A percentile compares a stretch with the other conserved stretches of the same genome.
These are phyloP conservation scores for Hydraecia micacea DNA, from an alignment of 2,888 invertebrate genomes.

Conservation along the genomic window DNA sequence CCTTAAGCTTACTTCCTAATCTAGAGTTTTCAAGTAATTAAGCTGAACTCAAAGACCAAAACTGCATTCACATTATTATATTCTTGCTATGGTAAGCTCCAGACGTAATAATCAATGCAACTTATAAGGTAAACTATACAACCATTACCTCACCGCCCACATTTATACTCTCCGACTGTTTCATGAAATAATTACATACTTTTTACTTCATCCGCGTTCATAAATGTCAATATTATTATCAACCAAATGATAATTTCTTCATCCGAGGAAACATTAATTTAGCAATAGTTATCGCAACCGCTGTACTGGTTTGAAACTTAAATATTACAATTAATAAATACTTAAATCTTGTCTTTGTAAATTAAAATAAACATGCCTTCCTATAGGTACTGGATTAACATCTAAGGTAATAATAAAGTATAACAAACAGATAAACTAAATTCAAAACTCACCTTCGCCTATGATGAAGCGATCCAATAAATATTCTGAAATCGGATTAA, in stretches of 20 bases:
- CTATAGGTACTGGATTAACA: constrained; percentile 5
- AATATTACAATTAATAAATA: constrained; percentile 35
- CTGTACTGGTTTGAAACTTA: constrained; percentile 45
- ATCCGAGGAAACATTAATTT: constrained; percentile 52
- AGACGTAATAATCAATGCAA: constrained; percentile 49
- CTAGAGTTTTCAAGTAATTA: background rate
- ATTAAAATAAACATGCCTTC: background rate
- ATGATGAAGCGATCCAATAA: constrained; percentile 87
- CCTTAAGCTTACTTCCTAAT: constrained; percentile 1
- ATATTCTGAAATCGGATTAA: constrained; percentile 86
- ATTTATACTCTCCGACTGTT: constrained; percentile 53
- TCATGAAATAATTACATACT: constrained; percentile 61
- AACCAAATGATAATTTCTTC: constrained; percentile 60
- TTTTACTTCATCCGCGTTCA: constrained; percentile 61
- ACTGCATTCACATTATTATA: constrained; percentile 16
- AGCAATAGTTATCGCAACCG: constrained; percentile 55
- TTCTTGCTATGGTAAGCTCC: constrained; percentile 39
- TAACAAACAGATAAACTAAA: constrained; percentile 42
- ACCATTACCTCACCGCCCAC: constrained; percentile 66
- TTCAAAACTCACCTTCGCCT: constrained; percentile 80
- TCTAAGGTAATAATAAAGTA: constrained; percentile 6
- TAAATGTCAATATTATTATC: constrained; percentile 66
- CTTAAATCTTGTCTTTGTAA: constrained; percentile 4
- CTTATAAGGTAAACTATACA: constrained; percentile 61
- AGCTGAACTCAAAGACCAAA: constrained; percentile 24